Conservation (phyloP, 2,888 invertebrate species). For the Philhelius pedissequus region DNA sequence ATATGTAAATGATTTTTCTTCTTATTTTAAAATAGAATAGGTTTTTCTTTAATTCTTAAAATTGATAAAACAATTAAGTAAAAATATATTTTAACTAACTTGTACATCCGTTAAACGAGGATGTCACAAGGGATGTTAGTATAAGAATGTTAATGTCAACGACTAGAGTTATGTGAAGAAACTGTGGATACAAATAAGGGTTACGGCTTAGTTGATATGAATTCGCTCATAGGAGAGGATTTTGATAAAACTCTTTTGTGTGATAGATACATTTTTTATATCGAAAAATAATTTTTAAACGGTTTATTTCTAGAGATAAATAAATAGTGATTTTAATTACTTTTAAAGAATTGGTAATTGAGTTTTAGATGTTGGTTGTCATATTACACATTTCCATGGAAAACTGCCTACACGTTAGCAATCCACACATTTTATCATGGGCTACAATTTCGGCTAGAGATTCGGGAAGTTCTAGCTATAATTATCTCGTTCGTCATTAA, state of each 20-base stretch:
- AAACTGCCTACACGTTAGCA: too few species aligned
- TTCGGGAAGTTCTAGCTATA: too few species aligned
- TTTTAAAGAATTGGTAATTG: too few species aligned
- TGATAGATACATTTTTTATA: too few species aligned
- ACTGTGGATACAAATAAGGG: not conserved
- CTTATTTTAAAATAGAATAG: not conserved
- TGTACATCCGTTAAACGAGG: conserved; percentile 35
- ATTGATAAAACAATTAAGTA: conserved; percentile 3
- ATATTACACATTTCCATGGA: too few species aligned
- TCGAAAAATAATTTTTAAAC: too few species aligned
- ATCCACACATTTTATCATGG: too few species aligned
- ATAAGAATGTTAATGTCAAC: conserved; percentile 64
- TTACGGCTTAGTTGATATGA: not conserved
- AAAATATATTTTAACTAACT: conserved; percentile 33
- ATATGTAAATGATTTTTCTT: not conserved
- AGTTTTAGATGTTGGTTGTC: too few species aligned
- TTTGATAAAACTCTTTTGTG: not conserved
- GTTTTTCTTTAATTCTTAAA: not conserved
- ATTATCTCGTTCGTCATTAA: too few species aligned
- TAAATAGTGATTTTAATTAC: too few species aligned
- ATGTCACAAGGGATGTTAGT: conserved; percentile 56
- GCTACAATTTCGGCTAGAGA: too few species aligned
- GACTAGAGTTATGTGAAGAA: conserved; percentile 61
- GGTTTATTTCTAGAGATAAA: too few species aligned
- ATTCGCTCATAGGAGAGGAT: not conserved